Percentiles rank a stretch among this genome's conserved stretches.
Conservation (phyloP, 1,140 invertebrate species). For the Goniozus legneri region DNA sequence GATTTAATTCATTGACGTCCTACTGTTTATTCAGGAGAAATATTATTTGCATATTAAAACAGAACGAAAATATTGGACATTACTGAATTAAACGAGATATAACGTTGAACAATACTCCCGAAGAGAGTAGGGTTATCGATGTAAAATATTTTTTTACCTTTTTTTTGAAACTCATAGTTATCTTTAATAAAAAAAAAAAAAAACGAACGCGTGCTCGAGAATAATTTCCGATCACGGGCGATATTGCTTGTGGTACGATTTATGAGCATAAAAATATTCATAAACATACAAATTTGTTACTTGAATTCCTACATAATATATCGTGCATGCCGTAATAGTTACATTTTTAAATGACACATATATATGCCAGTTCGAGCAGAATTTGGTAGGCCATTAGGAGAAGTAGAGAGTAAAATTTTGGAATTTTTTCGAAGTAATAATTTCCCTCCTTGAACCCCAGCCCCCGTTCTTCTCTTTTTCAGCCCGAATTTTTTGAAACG, state of each 20-base stretch:
- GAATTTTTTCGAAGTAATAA: slow-evolving; percentile 27
- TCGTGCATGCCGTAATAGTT: slow-evolving; percentile 44
- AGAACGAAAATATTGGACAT: too few species aligned
- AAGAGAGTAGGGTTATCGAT: too few species aligned
- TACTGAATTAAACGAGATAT: too few species aligned
- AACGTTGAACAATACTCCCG: too few species aligned
- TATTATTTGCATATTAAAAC: too few species aligned
- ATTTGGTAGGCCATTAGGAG: slow-evolving; percentile 28
- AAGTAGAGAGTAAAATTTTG: slow-evolving; percentile 23
- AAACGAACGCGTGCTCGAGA: too few species aligned
- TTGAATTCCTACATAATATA: slow-evolving; percentile 10
- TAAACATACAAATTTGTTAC: neutral
- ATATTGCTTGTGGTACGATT: slow-evolving; percentile 14
- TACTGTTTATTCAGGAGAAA: too few species aligned
- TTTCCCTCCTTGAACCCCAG: neutral
- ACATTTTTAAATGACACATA: slow-evolving; percentile 19
- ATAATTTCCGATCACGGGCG: too few species aligned
- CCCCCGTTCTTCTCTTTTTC: neutral
- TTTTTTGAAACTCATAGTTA: too few species aligned
- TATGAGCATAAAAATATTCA: neutral
- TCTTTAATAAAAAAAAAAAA: too few species aligned
- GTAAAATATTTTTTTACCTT: too few species aligned
- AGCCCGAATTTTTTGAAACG: slow-evolving; percentile 6
- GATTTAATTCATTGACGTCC: slow-evolving; percentile 5
- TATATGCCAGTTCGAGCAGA: slow-evolving; percentile 21